Base-by-base conservation (phyloP, 2,888 invertebrate genomes). In the Archips xylosteana region DNA sequence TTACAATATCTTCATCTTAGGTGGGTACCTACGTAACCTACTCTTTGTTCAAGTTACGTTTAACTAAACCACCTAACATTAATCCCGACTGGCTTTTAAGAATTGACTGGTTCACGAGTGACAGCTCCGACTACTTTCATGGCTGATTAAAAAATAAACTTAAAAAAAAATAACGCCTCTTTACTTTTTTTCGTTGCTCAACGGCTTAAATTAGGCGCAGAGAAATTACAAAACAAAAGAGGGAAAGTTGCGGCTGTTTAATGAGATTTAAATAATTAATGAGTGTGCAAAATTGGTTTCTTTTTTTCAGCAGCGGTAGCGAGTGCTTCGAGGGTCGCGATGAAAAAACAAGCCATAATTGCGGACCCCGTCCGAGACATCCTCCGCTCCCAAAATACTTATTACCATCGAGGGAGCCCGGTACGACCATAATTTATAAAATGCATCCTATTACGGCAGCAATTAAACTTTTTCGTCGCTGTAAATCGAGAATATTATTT, bases 231-330 rank as follows among this genome's bases (percentile, higher is more conserved):
- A 87, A 89, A 89, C 87, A 87, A 87, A 82, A 81, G 87, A 88
- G 87, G 88, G 89, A 89, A 89, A 89, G 87, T 91, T 90, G 89
- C 89, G 89, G 89, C 87, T 90, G 93, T 91, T 93, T 94, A 94
- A 94, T 94, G 92, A 93, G 92, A 94, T 94, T 94, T 94, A 93
- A 94, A 94, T 94, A 94, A 94, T 94, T 95, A 94, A 94, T 94
- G 92, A 94, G 92, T 90, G 90, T 89, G 89, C 92, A 91, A 92
- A 94, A 94, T 94, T 94, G 90, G 90, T 92, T 93, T 92, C 88
- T 91, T 92, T 92, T 92, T 91, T 88, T 65, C 89, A 91, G 89
- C 78, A 80, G 85, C 81, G 82, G 83, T 76, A 78, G 82, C 81
- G 83, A 84, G 83, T 85, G 83, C 84, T 88, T 85, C 82, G 85